Evolutionary conservation across 92 coral and sea anemone species (phyloP), one percentile per base, ranked within the genome.

Genomic region (Phenganax stokvisi): DNA sequence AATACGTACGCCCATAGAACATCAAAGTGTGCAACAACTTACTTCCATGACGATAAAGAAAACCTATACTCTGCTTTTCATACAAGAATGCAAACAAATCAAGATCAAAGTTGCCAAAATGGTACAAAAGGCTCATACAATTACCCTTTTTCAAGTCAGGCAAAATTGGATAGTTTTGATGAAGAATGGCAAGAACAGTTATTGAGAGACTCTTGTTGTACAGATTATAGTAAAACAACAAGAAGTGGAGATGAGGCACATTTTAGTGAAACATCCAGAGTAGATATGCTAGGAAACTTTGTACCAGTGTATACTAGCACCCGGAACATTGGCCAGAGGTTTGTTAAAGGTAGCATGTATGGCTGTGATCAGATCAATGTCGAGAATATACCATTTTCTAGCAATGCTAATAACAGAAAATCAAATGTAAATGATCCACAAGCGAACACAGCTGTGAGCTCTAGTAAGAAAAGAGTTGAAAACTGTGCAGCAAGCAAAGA

Each of bases 281-380:
- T 30, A 68, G 54, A 37, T 68, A 8, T 30, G 73, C 47, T n/a
- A 30, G 54, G 54, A 68, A 0, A 68, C 73, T 29, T 11, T 30
- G 51, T 66, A 66, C 72, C 72, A 27, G 72, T 27, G 30, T 16
- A 28, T 68, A 68, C 8, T 30, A 68, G 47, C n/a, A 20, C 73
- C n/a, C 52, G 47, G 47, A 37, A 37, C 47, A 37, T 37, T 37
- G 47, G 47, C 47, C 47, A 37, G 47, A 37, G 47, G 5, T 37
- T 53, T 3, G 13, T n/a, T 68, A 68, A n/a, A 68, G 73, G 73
- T 6, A 68, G 73, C 73, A 68, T 68, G 73, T 68, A 68, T 53
- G 54, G 73, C 73, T 68, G 73, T 28, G 73, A 68, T 68, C 53
- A 30, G 73, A 68, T 68, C 54, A 6, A 28, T 37, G 52, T 68